A percentile compares a stretch with the other conserved stretches of the same genome.
Evolutionary conservation across 2,797 vertebrate species (phyloP).

Genomic region (Decapterus maruadsi): DNA sequence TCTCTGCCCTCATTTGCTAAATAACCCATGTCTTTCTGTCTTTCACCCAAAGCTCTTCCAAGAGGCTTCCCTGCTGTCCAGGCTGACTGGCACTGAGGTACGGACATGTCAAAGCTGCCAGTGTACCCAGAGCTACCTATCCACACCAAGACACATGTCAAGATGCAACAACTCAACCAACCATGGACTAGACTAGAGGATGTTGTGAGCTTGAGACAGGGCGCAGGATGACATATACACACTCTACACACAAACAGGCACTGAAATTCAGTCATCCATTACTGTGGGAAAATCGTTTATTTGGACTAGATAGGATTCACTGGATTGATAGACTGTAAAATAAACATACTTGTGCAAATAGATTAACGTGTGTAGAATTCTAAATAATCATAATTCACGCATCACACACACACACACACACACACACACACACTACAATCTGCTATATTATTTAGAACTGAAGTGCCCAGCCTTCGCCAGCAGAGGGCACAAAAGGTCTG

Average conservation of each 20-base stretch:
- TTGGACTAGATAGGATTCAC: background rate
- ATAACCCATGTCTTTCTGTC: constrained; percentile 31
- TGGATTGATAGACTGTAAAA: background rate
- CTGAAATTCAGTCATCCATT: background rate
- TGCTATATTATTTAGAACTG: background rate
- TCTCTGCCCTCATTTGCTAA: background rate
- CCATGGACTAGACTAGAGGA: background rate
- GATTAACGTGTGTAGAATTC: background rate
- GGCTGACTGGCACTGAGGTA: constrained; percentile 74
- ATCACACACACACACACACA: background rate
- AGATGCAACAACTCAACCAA: constrained; percentile 10
- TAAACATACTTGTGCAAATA: background rate
- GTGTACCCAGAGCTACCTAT: constrained; percentile 53
- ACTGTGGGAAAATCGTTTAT: background rate
- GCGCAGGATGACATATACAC: constrained; percentile 4
- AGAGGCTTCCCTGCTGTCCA: constrained; percentile 58
- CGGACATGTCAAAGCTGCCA: constrained; percentile 59
- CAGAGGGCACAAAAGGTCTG: constrained; percentile 68
- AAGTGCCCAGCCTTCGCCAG: constrained; percentile 37
- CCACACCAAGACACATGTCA: constrained; percentile 50
- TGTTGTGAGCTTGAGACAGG: background rate
- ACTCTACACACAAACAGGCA: background rate
- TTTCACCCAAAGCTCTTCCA: constrained; percentile 55
- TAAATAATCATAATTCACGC: background rate
- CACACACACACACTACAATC: background rate